phyloP scores from a whole-genome alignment of 2,797 vertebrate species.

The Falco berigora region DNA sequence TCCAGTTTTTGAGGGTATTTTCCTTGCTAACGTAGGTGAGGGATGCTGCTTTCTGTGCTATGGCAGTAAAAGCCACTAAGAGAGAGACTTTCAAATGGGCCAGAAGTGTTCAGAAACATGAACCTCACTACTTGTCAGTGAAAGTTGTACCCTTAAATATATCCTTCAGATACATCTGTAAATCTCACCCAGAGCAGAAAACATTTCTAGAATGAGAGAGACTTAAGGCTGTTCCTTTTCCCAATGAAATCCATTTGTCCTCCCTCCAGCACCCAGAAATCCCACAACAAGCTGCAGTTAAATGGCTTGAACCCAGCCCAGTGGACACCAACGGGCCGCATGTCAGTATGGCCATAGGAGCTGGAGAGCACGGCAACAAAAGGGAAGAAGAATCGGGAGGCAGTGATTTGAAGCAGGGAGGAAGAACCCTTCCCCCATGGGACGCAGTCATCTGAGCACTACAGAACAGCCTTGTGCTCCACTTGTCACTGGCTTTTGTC shows the following conservation, averaged over 20 bases:
- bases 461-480: background rate
- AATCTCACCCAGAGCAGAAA: background rate
- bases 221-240: background rate
- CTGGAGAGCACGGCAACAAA: background rate
- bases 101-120: background rate
- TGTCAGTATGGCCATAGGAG: background rate
- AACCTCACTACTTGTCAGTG: background rate
- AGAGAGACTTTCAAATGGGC: background rate
- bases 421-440: background rate
- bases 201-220: background rate
- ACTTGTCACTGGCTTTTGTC: background rate
- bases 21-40: background rate
- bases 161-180: background rate
- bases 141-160: background rate
- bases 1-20: background rate
- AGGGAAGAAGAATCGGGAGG: background rate
- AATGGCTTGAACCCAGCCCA: background rate
- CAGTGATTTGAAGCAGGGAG: background rate
- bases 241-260: background rate
- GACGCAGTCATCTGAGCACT: background rate
- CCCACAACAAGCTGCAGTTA: background rate
- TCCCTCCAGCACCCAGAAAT: background rate
- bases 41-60: background rate
- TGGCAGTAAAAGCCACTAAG: background rate
- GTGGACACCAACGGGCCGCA: fast-evolving